phyloP scores from a whole-genome alignment of 2,888 invertebrate species.

The Sinhomidia bicolor region DNA sequence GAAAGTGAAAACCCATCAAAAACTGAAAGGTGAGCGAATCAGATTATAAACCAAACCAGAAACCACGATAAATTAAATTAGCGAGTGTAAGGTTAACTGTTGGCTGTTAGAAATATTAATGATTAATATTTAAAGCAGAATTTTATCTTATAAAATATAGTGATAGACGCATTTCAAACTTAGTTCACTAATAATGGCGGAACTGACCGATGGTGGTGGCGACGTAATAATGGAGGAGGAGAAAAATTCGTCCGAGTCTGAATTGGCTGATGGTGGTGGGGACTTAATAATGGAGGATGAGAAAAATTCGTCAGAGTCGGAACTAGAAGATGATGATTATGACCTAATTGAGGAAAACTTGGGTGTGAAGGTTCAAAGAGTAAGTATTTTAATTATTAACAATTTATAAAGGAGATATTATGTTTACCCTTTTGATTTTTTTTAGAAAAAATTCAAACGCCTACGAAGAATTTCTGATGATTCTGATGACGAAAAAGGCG shows the following conservation, averaged over 20 bases:
- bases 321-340: constrained; percentile 98
- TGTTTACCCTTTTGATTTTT: constrained; percentile 12
- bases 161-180: too few relatives aligned
- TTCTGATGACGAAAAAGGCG: constrained; percentile 92
- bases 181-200: too few relatives aligned
- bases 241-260: too few relatives aligned
- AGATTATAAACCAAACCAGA: too few relatives aligned
- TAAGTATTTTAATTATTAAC: constrained; percentile 82
- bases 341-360: constrained; percentile 98
- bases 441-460: constrained; percentile 87
- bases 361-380: constrained; percentile 94
- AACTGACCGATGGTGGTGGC: too few relatives aligned
- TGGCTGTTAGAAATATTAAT: too few relatives aligned
- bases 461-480: constrained; percentile 92
- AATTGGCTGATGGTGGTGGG: background rate
- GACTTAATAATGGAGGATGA: constrained; percentile 10
- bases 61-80: too few relatives aligned
- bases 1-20: too few relatives aligned
- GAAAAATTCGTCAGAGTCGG: constrained; percentile 85
- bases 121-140: too few relatives aligned
- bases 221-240: background rate
- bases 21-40: too few relatives aligned
- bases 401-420: background rate
- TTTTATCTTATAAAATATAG: too few relatives aligned
- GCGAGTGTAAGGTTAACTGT: too few relatives aligned